Percentiles rank a stretch among this genome's conserved stretches.
phyloP scores from a whole-genome alignment of 2,888 invertebrate genomes.

The Pyrrhosoma nymphula region DNA sequence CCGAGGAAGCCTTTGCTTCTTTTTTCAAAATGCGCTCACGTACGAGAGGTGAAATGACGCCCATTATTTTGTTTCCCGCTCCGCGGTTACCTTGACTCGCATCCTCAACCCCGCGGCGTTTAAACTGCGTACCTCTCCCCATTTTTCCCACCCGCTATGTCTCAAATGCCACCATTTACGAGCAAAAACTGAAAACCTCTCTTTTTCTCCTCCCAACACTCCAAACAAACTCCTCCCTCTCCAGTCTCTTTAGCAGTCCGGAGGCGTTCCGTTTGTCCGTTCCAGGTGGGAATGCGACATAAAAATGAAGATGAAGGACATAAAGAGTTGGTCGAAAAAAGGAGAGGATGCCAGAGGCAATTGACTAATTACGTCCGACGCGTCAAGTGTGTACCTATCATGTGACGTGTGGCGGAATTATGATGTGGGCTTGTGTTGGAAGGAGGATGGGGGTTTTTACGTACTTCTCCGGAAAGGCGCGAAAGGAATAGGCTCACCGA shows the following conservation, averaged over 20 bases:
- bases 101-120: not conserved
- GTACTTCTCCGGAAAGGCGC: not conserved
- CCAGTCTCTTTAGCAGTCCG: not conserved
- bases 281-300: not conserved
- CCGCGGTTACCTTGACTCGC: not conserved
- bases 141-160: not conserved
- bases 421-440: not conserved
- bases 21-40: not conserved
- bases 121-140: not conserved
- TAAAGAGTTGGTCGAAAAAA: not conserved
- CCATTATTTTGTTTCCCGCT: not conserved
- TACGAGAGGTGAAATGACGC: not conserved
- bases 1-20: not conserved
- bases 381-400: not conserved
- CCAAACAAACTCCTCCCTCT: not conserved
- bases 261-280: not conserved
- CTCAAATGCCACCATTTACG: conserved; percentile 16
- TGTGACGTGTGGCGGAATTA: too few relatives aligned
- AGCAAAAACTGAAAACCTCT: not conserved
- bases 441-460: too few relatives aligned
- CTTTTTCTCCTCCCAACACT: not conserved
- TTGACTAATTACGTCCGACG: not conserved
- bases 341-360: not conserved
- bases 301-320: not conserved
- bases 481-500: not conserved